These are phyloP conservation scores for Embiotoca jacksoni DNA, from an alignment of 2,113 vertebrate species.

Conservation along the genomic window DNA sequence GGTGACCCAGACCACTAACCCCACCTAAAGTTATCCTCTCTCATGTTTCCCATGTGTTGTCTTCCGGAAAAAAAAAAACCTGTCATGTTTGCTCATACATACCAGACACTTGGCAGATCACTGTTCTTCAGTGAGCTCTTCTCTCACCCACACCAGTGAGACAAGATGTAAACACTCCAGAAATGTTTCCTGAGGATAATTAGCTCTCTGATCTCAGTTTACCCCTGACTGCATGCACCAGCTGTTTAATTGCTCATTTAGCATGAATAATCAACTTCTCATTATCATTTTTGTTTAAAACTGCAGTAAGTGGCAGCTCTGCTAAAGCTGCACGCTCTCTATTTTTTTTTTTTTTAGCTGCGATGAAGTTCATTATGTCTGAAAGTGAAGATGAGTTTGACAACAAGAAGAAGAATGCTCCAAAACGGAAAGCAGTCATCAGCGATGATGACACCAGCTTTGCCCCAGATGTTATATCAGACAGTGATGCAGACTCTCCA, in stretches of 20 bases:
- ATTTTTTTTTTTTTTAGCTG: constrained; percentile 28
- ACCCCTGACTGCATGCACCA: not conserved
- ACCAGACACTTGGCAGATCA: not conserved
- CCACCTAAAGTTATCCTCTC: not conserved
- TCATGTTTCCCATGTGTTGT: not conserved
- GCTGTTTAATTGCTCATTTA: not conserved
- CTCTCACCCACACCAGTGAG: not conserved
- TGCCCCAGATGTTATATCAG: not conserved
- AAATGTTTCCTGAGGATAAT: constrained; percentile 37
- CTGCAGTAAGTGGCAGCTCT: not conserved
- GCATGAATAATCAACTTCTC: not conserved
- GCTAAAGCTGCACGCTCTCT: not conserved
- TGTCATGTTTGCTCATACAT: not conserved
- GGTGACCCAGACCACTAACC: too few species aligned
- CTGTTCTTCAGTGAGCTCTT: too few species aligned
- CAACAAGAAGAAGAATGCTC: constrained; percentile 51
- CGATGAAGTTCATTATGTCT: constrained; percentile 74
- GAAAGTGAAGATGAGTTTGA: constrained; percentile 82
- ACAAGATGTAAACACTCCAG: not conserved
- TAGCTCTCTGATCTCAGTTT: not conserved
- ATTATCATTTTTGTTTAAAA: not conserved
- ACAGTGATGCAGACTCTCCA: constrained; percentile 70
- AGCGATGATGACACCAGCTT: constrained; percentile 69
- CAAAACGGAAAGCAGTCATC: constrained; percentile 23
- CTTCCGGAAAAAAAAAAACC: too few species aligned